A percentile compares a stretch with the other conserved stretches of the same genome.
These are phyloP conservation scores for Cyprinodon variegatus DNA, from an alignment of 2,113 vertebrate genomes.

Conservation along the genomic window DNA sequence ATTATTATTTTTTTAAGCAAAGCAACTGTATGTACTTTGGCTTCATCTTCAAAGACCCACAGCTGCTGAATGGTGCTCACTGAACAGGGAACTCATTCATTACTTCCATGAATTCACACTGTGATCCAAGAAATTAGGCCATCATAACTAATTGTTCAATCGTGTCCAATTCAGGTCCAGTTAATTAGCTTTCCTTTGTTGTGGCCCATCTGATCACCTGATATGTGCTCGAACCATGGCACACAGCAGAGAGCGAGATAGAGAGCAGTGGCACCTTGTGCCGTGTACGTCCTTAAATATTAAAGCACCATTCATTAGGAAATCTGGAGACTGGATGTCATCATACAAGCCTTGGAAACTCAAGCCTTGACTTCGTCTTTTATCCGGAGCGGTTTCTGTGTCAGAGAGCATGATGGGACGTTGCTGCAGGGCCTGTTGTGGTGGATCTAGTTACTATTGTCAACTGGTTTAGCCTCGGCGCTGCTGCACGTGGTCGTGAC, in stretches of 20 bases:
- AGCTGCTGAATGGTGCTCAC: constrained; percentile 2
- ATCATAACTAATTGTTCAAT: constrained; percentile 47
- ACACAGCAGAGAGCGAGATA: constrained; percentile 36
- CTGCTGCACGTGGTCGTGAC: constrained; percentile 33
- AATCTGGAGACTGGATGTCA: constrained; percentile 60
- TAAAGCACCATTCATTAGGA: constrained; percentile 66
- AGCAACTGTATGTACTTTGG: constrained; percentile 31
- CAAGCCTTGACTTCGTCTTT: constrained; percentile 48
- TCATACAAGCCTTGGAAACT: constrained; percentile 61
- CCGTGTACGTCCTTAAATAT: constrained; percentile 70
- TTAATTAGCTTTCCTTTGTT: constrained; percentile 73
- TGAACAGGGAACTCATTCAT: constrained; percentile 16
- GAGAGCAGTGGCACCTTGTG: constrained; percentile 60
- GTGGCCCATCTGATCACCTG: constrained; percentile 54
- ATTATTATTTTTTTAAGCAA: constrained; percentile 37
- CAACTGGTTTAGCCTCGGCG: constrained; percentile 40
- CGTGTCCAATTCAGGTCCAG: constrained; percentile 43
- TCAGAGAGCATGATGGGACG: constrained; percentile 63
- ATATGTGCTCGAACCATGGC: constrained; percentile 46
- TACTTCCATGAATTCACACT: constrained; percentile 8
- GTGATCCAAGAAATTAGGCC: constrained; percentile 43
- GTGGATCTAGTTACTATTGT: constrained; percentile 51
- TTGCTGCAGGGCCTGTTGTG: constrained; percentile 16
- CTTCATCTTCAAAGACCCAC: neutral
- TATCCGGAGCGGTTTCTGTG: constrained; percentile 48